phyloP scores from a whole-genome alignment of 2,113 vertebrate species.

The Saguinus midas region DNA sequence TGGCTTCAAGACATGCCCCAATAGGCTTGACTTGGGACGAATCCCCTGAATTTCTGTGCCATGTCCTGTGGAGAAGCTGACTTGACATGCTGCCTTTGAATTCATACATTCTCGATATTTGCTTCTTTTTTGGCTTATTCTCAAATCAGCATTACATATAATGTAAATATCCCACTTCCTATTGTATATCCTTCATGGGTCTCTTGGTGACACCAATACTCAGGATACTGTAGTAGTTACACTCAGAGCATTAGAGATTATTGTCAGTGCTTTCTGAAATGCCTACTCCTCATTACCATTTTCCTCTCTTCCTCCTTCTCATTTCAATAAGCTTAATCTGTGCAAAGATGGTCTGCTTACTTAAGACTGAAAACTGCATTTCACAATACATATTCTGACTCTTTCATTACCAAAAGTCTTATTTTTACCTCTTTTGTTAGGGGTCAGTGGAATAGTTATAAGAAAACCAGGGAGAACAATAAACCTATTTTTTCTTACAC shows the following conservation, averaged over 20 bases:
- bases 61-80: accelerated
- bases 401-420: neutral
- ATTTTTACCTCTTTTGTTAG: neutral
- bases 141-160: neutral
- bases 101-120: neutral
- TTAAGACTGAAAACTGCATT: neutral
- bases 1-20: neutral
- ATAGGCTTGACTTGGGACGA: neutral
- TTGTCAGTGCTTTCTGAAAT: neutral
- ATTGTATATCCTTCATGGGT: neutral
- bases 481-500: neutral
- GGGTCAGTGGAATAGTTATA: neutral
- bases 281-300: neutral
- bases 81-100: neutral
- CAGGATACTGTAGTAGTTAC: neutral
- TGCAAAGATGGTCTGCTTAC: neutral
- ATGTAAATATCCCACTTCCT: neutral
- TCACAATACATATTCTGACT: neutral
- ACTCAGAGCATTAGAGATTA: neutral
- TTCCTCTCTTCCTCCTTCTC: neutral
- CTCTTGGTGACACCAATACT: neutral
- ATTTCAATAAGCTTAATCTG: neutral
- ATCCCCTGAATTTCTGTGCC: no score
- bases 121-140: neutral
- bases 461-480: neutral